Conservation (phyloP, 2,113 vertebrate species). For the Ctenomys sociabilis region DNA sequence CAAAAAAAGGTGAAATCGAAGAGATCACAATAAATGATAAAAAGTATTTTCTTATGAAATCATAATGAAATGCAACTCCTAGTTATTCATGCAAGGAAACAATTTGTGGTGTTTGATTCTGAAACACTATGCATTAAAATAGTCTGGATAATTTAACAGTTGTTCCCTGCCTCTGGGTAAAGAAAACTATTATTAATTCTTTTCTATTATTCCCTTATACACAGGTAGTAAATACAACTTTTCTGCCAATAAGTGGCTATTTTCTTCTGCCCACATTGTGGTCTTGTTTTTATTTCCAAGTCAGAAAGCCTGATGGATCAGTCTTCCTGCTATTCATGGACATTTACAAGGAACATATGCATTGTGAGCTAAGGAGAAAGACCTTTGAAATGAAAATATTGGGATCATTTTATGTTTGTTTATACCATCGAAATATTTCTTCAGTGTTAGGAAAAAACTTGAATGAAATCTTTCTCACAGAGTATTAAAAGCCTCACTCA, state of each 20-base stretch:
- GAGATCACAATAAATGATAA: background rate
- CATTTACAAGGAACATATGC: background rate
- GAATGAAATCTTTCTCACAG: constrained; percentile 32
- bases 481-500: background rate
- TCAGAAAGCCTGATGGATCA: background rate
- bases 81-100: background rate
- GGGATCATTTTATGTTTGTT: background rate
- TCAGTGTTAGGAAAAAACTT: background rate
- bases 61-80: background rate
- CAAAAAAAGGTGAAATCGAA: background rate
- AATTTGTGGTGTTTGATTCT: background rate
- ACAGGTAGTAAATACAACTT: background rate
- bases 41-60: background rate
- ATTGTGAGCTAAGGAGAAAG: background rate
- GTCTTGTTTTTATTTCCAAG: constrained; percentile 16
- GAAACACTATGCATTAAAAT: background rate
- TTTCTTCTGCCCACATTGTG: background rate
- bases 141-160: background rate
- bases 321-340: background rate
- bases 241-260: background rate
- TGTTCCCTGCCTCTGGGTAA: background rate
- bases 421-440: constrained; percentile 36
- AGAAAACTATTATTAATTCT: background rate
- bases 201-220: background rate
- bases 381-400: background rate